Base-by-base conservation (phyloP, 1,140 invertebrate genomes). In the Drosophila gunungcola region DNA sequence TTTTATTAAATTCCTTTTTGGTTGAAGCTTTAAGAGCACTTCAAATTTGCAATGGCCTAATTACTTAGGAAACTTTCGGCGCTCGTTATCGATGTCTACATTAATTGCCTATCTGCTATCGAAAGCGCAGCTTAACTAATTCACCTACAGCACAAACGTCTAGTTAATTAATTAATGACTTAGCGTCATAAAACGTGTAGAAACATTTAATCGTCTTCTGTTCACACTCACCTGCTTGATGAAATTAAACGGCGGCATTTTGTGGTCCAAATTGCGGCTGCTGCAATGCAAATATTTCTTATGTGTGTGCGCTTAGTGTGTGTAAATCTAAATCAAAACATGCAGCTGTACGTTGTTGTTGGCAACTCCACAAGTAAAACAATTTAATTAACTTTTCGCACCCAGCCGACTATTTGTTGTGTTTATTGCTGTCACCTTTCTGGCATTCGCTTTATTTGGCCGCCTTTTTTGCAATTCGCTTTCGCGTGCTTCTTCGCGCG, bases 161-260 rank as follows among this genome's bases (percentile, higher is more conserved):
- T 21, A 21, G 16, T 21, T 21, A 21, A 1, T 36, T 45, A 68
- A 68, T 68, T 68, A 65, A 68, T 51, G 63, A 52, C 58, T 65
- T 68, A 11, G 46, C 64, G 38, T 46, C 32, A 45, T 68, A 45
- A 45, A 52, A 43, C 7, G 43, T 68, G 61, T 43, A 52, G 38
- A 73, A 49, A 72, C 67, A 46, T 13, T 38, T 36, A 55, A 60
- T 55, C 53, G 21, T 29, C 32, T 42, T 27, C 39, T 13, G 13
- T 52, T 77, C 39, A 52, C 79, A 91, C 88, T 91, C 70, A 91
- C 88, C 89, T 91, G 89, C 65, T 91, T 91, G 51, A 91, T 76
- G 46, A 91, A 91, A 80, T 91, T 91, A 83, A 91, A 91, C 46
- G 89, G 88, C 52, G 88, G 80, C 88, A 91, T 91, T 83, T 89